These are phyloP conservation scores for Illadopsis cleaveri DNA, from an alignment of 2,113 vertebrate genomes.

Conservation along the genomic window DNA sequence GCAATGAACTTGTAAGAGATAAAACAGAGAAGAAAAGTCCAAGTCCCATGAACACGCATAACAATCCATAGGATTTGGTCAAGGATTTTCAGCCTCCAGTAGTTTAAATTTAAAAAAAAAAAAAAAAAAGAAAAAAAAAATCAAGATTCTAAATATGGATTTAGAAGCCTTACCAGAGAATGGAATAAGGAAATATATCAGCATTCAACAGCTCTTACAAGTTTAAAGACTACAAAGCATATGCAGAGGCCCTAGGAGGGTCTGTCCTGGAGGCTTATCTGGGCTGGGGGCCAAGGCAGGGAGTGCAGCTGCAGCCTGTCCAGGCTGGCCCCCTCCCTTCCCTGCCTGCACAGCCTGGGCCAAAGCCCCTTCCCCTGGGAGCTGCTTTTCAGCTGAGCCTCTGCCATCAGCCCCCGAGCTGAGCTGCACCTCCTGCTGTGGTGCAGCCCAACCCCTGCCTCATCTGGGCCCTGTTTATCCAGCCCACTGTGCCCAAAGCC, in stretches of 20 bases:
- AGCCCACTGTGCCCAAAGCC: too few species aligned
- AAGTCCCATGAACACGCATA: not conserved
- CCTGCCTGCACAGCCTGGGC: not conserved
- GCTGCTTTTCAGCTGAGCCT: not conserved
- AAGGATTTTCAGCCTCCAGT: not conserved
- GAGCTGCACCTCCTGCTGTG: not conserved
- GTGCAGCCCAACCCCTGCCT: not conserved
- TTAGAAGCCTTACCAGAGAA: not conserved
- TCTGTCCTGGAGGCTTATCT: not conserved
- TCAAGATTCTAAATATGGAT: not conserved
- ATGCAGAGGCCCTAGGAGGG: not conserved
- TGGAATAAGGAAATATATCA: not conserved
- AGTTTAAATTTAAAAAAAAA: too few species aligned
- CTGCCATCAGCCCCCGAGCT: not conserved
- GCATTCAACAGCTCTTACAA: not conserved
- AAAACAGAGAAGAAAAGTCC: not conserved
- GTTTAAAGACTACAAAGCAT: not conserved
- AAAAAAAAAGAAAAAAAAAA: not conserved
- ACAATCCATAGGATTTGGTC: not conserved
- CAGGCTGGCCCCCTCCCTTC: not conserved
- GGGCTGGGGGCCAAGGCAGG: not conserved
- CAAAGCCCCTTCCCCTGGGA: not conserved
- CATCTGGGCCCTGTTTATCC: accelerated
- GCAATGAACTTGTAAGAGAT: not conserved
- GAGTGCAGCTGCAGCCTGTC: not conserved